Evolutionary conservation across 92 coral and sea anemone species (phyloP).

Genomic region (Siderastrea siderea): DNA sequence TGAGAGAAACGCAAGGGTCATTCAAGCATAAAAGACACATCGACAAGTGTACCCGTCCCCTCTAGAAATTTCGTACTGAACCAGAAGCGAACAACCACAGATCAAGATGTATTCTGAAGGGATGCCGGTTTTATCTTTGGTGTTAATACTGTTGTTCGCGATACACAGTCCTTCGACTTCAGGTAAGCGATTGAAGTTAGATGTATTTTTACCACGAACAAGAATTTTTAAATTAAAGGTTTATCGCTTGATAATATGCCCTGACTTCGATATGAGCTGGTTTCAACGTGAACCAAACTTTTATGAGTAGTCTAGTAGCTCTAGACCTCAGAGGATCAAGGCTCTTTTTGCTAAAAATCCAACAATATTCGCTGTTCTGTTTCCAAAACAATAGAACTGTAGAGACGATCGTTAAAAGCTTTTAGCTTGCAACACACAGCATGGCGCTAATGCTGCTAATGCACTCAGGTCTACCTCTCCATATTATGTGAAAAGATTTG

Average conservation of each 20-base stretch:
- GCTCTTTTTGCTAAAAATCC: too few relatives aligned
- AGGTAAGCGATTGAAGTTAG: constrained; percentile 11
- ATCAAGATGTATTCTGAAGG: constrained; percentile 15
- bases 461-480: too few relatives aligned
- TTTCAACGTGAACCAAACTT: too few relatives aligned
- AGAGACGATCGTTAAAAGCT: neutral
- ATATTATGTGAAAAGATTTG: neutral
- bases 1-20: too few relatives aligned
- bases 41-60: neutral
- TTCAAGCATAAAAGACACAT: too few relatives aligned
- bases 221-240: neutral
- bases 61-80: neutral
- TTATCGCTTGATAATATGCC: neutral
- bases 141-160: neutral
- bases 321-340: too few relatives aligned
- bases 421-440: neutral
- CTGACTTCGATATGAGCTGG: too few relatives aligned
- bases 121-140: neutral
- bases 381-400: too few relatives aligned
- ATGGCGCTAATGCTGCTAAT: neutral
- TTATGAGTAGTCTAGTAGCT: too few relatives aligned
- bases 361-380: too few relatives aligned
- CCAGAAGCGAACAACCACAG: neutral
- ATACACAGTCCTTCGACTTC: constrained; percentile 9
- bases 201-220: neutral